phyloP scores from a whole-genome alignment of 2,113 vertebrate genomes.

The Prietella phreatophila region DNA sequence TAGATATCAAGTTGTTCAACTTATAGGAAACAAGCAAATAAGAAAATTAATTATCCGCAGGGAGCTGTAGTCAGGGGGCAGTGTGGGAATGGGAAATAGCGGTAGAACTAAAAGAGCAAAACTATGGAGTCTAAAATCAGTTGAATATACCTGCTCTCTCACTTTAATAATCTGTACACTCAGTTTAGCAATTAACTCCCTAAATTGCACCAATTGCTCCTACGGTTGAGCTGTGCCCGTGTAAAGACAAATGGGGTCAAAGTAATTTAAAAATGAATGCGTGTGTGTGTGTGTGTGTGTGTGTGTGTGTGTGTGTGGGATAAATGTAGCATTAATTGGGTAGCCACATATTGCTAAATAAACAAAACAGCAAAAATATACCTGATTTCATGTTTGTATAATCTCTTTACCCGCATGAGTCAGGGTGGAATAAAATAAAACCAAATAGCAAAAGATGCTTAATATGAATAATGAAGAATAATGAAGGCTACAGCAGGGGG shows the following conservation, averaged over 20 bases:
- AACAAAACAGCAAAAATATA: slow-evolving; percentile 1
- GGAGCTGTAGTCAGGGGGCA: slow-evolving; percentile 15
- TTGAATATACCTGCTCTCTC: background rate
- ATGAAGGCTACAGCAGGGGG: no score
- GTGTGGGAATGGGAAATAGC: background rate
- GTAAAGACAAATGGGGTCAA: background rate
- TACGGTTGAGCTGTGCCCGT: background rate
- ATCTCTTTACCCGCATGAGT: slow-evolving; percentile 13
- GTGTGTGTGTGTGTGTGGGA: background rate
- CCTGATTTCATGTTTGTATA: background rate
- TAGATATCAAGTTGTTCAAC: slow-evolving; percentile 31
- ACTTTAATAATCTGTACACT: background rate
- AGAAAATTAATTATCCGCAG: background rate
- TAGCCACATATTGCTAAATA: slow-evolving; percentile 5
- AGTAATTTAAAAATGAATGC: background rate
- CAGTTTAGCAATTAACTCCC: background rate
- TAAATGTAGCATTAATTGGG: background rate
- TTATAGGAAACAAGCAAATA: slow-evolving; percentile 1
- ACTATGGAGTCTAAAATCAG: background rate
- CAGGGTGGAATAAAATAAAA: background rate
- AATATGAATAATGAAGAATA: no score
- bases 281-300: no score
- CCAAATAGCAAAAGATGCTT: background rate
- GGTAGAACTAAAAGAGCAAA: background rate
- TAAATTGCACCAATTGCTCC: background rate